Conservation (phyloP, 2,797 vertebrate species). For the Chloroceryle amazona region DNA sequence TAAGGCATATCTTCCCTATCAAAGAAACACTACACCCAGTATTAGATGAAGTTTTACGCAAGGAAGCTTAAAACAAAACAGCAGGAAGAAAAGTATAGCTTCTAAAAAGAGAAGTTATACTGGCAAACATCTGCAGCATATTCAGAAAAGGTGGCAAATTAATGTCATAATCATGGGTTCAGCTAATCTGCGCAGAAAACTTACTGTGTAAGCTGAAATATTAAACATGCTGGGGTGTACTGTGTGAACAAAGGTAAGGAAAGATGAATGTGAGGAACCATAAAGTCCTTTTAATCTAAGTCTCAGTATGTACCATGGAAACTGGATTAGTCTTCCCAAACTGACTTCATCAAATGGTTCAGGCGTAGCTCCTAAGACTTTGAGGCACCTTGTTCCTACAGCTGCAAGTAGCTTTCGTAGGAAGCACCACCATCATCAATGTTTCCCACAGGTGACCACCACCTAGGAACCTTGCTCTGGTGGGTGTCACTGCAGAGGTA, state of each 20-base stretch:
- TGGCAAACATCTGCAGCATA: background rate
- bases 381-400: background rate
- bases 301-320: background rate
- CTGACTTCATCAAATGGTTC: background rate
- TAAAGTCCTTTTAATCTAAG: background rate
- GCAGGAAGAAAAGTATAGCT: background rate
- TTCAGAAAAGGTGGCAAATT: background rate
- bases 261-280: background rate
- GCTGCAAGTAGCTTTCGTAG: background rate
- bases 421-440: background rate
- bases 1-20: background rate
- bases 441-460: fast-evolving
- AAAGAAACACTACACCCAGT: background rate
- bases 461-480: background rate
- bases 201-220: background rate
- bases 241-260: background rate
- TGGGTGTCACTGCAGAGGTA: background rate
- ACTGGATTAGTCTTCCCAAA: background rate
- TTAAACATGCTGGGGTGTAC: background rate
- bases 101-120: background rate
- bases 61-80: background rate
- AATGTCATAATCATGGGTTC: background rate
- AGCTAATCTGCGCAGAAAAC: background rate
- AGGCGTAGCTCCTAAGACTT: background rate
- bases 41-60: background rate